phyloP scores from a whole-genome alignment of 2,888 invertebrate species.

The Meteorus cinctellus region DNA sequence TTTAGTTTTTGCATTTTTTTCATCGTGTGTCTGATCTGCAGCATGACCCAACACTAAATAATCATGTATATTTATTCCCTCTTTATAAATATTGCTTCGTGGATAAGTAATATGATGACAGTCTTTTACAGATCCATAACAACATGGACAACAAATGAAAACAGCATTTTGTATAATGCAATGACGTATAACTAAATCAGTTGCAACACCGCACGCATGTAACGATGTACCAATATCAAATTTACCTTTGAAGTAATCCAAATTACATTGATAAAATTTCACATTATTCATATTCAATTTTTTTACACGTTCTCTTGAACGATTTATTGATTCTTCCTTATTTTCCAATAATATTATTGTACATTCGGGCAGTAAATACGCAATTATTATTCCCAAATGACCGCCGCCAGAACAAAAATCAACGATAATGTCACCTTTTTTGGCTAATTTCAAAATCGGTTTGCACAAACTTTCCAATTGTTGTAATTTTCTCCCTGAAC shows the following conservation, averaged over 20 bases:
- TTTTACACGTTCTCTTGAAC: conserved; percentile 83
- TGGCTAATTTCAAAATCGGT: conserved; percentile 83
- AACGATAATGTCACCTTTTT: conserved; percentile 82
- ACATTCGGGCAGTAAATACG: conserved; percentile 85
- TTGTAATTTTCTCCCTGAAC: conserved; percentile 86
- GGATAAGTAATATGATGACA: conserved; percentile 90
- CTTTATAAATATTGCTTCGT: conserved; percentile 79
- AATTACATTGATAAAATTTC: conserved; percentile 88
- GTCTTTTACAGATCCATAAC: conserved; percentile 90
- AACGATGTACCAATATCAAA: conserved; percentile 92
- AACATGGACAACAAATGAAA: conserved; percentile 95
- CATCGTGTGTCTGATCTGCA: conserved; percentile 92
- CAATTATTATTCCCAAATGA: conserved; percentile 91
- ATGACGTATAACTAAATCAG: conserved; percentile 91
- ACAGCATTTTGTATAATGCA: conserved; percentile 85
- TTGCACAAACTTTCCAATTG: conserved; percentile 90
- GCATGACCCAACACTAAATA: conserved; percentile 90
- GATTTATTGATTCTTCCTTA: conserved; percentile 87
- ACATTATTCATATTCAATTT: conserved; percentile 83
- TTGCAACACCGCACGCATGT: conserved; percentile 96
- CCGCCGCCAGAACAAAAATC: conserved; percentile 97
- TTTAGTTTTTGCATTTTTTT: conserved; percentile 80
- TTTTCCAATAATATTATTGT: conserved; percentile 90
- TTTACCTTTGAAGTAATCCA: conserved; percentile 88
- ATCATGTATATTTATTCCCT: conserved; percentile 75